These are phyloP conservation scores for Erythrolamprus reginae DNA, from an alignment of 2,113 vertebrate species.

Conservation along the genomic window DNA sequence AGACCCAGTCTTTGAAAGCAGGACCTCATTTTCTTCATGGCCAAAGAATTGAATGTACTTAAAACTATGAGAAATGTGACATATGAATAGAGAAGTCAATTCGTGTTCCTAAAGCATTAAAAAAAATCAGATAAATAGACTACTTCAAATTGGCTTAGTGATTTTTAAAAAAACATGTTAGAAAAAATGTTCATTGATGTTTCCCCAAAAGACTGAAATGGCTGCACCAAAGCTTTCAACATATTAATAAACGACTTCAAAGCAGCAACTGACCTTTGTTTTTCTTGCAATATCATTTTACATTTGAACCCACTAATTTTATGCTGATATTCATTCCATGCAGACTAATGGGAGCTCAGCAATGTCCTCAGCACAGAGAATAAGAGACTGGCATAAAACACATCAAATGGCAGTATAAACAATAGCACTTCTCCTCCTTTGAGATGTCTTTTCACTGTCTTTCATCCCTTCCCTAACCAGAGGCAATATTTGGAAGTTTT, in stretches of 20 bases:
- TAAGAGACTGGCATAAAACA: constrained; percentile 19
- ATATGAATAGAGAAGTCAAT: constrained; percentile 12
- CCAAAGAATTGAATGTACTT: constrained; percentile 30
- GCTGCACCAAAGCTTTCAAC: neutral
- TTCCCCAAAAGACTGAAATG: constrained; percentile 18
- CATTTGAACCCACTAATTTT: constrained; percentile 42
- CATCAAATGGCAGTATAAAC: constrained; percentile 29
- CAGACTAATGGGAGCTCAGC: constrained; percentile 19
- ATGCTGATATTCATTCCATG: constrained; percentile 23
- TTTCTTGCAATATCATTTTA: constrained; percentile 44
- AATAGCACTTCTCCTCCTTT: constrained; percentile 26
- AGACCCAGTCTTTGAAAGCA: neutral
- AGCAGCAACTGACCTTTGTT: neutral
- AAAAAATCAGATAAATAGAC: constrained; percentile 4
- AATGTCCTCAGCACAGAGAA: constrained; percentile 31
- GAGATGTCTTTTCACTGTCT: constrained; percentile 21
- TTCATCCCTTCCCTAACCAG: constrained; percentile 33
- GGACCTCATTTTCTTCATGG: neutral
- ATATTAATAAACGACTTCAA: constrained; percentile 39
- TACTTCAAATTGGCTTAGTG: neutral
- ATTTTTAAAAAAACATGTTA: constrained; percentile 17
- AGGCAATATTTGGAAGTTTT: constrained; percentile 28
- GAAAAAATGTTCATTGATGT: constrained; percentile 30
- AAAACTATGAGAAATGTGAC: constrained; percentile 3
- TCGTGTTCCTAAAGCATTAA: constrained; percentile 1